Evolutionary conservation across 2,797 vertebrate genomes (phyloP), one percentile per base, ranked within the genome.

Genomic region (Eutrigla gurnardus): DNA sequence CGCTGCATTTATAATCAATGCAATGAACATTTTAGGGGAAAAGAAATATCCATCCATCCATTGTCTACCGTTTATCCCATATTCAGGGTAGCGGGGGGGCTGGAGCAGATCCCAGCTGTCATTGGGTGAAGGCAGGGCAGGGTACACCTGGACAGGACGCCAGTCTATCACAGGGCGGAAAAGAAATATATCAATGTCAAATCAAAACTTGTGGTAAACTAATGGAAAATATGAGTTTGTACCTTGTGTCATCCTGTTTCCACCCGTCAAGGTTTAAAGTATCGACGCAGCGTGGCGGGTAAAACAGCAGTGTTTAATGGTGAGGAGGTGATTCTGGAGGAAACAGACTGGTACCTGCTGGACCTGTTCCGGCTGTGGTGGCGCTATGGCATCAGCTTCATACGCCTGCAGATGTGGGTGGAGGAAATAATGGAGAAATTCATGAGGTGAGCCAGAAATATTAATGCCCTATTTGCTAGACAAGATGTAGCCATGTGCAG

Each of bases 341-440:
- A 99, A 93, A 98, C 97, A 0, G 98, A 99, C 92, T 99, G 98
- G 98, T 99, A 99, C 86, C 94, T 99, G 80, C 94, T 99, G 86
- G 98, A 99, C 85, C 94, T 99, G 58, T 97, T 98, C 90, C 95
- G 97, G 0, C 93, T 99, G 71, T 99, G 98, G 98, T 99, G 98
- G 98, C 97, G 98, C 78, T 99, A 99, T 0, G 98, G 98, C 63
- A 99, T 98, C 93, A 98, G 98, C 90, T 99, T 99, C 90, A 96
- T 99, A 82, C 95, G 98, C 37, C 94, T 99, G 89, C 98, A 99
- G 93, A 99, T 99, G 98, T 99, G 98, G 98, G 97, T 98, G 87
- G 98, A 99, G 90, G 98, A 99, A 91, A 97, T 98, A 84, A 97
- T 99, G 97, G 98, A 99, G 92, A 99, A 99, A 87, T 99, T 99